Conservation (phyloP, 2,113 vertebrate species). For the Thunnus maccoyii region DNA sequence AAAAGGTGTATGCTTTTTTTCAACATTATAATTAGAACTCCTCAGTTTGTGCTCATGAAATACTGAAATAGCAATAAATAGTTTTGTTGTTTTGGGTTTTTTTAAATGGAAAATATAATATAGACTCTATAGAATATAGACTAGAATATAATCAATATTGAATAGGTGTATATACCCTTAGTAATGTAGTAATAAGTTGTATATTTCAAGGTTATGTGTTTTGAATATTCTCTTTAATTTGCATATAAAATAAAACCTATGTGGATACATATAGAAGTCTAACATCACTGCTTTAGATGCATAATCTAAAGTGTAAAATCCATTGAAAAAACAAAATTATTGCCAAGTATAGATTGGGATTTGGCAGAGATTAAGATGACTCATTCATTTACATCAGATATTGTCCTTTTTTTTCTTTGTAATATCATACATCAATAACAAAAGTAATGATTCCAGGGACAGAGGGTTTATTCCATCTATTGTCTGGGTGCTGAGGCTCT, state of each 20-base stretch:
- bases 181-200: neutral
- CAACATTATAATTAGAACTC: neutral
- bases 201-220: constrained; percentile 23
- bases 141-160: too few species aligned
- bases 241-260: neutral
- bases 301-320: too few species aligned
- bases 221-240: neutral
- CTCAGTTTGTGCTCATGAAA: neutral
- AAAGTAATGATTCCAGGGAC: constrained; percentile 16
- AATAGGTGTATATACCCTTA: neutral
- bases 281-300: neutral
- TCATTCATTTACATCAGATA: too few species aligned
- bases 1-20: neutral
- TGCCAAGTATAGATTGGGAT: neutral
- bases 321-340: neutral
- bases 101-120: neutral
- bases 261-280: neutral
- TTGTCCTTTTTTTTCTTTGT: neutral
- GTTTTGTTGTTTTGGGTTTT: neutral
- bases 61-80: constrained; percentile 3
- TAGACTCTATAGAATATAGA: too few species aligned
- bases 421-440: neutral
- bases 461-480: constrained; percentile 39
- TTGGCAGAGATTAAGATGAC: too few species aligned
- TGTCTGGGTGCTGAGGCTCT: constrained; percentile 7